phyloP scores from a whole-genome alignment of 2,888 invertebrate genomes.

The Anticlea derivata region DNA sequence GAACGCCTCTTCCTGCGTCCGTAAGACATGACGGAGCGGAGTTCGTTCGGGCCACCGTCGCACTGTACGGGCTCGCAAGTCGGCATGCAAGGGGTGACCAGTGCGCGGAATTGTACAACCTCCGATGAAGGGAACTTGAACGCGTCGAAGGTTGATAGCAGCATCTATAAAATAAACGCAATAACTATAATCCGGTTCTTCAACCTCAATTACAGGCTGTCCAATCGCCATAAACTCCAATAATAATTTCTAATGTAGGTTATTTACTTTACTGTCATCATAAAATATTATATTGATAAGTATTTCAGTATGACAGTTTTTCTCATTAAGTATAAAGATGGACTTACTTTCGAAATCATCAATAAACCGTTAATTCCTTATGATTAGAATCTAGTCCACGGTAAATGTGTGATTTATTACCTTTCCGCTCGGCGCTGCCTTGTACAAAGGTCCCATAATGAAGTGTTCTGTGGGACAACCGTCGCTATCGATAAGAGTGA shows the following conservation, averaged over 20 bases:
- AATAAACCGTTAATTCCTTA: neutral
- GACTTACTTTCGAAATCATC: neutral
- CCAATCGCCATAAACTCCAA: conserved; percentile 1
- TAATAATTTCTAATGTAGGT: neutral
- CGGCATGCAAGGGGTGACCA: conserved; percentile 97
- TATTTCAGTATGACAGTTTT: neutral
- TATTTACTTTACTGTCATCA: conserved; percentile 7
- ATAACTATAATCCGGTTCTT: conserved; percentile 3
- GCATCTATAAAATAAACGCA: conserved; percentile 83
- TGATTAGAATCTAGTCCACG: conserved; percentile 1
- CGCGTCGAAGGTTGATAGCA: conserved; percentile 96
- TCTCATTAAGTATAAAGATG: neutral
- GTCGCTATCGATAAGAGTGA: conserved; percentile 94
- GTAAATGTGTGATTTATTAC: conserved; percentile 68
- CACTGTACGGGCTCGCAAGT: conserved; percentile 96
- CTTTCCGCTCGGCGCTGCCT: conserved; percentile 91
- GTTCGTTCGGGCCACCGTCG: conserved; percentile 92
- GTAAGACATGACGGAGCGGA: conserved; percentile 92
- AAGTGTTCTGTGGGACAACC: conserved; percentile 97
- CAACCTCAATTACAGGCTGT: neutral
- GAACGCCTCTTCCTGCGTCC: conserved; percentile 92
- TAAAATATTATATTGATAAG: neutral
- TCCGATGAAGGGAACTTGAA: conserved; percentile 98
- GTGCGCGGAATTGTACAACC: conserved; percentile 97
- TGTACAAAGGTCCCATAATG: conserved; percentile 96